Evolutionary conservation across 2,113 vertebrate species (phyloP).

Genomic region (Ardeotis arabs): DNA sequence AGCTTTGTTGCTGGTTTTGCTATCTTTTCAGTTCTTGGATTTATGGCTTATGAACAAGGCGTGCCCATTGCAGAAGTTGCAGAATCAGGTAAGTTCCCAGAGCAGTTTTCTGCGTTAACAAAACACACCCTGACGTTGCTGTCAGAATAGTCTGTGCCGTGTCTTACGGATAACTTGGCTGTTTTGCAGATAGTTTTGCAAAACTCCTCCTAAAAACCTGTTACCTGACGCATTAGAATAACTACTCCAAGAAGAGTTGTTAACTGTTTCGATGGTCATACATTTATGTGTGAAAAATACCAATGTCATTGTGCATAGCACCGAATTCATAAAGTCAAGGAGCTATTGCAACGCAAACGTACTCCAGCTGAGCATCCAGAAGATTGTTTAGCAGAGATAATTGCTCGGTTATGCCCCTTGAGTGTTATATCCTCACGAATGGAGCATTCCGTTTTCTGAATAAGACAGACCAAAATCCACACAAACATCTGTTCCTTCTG

Average conservation of each 20-base stretch:
- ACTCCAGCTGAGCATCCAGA: background rate
- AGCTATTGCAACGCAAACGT: background rate
- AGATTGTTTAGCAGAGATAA: background rate
- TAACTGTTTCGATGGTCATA: background rate
- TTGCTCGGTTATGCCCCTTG: background rate
- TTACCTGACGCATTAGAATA: background rate
- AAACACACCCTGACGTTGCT: background rate
- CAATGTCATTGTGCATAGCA: background rate
- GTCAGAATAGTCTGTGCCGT: background rate
- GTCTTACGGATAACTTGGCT: background rate
- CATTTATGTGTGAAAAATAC: background rate
- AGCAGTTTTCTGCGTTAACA: background rate
- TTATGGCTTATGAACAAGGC: constrained; percentile 96
- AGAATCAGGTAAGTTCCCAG: constrained; percentile 88
- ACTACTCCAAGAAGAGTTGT: background rate
- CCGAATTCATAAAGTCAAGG: background rate
- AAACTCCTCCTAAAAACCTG: background rate
- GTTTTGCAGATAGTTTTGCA: background rate
- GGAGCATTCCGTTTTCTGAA: background rate
- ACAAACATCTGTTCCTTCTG: background rate
- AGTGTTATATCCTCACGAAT: background rate
- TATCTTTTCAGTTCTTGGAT: constrained; percentile 98
- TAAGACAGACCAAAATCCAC: background rate
- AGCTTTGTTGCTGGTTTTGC: constrained; percentile 98
- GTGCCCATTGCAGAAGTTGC: constrained; percentile 97